Percentiles rank a stretch among this genome's conserved stretches.
Conservation (phyloP, 2,888 invertebrate genomes). For the Tachina lurida region DNA sequence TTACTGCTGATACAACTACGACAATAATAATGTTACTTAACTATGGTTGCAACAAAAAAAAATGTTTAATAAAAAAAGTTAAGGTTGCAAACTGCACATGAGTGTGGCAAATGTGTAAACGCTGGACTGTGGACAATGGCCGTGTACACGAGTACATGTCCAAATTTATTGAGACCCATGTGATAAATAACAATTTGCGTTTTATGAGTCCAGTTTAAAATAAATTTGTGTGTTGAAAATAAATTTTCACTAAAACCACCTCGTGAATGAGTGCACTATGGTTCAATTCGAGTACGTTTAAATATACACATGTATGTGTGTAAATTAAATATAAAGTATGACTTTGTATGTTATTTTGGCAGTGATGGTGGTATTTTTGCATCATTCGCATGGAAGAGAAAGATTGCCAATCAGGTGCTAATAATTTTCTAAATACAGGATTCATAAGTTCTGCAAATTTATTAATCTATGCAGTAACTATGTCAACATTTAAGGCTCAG, state of each 20-base stretch:
- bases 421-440: not conserved
- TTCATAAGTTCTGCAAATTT: no score
- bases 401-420: not conserved
- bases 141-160: conserved; percentile 41
- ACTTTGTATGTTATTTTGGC: conserved; percentile 32
- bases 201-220: conserved; percentile 71
- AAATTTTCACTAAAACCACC: conserved; percentile 70
- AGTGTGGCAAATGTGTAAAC: conserved; percentile 1
- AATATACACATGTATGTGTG: not conserved
- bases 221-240: conserved; percentile 71
- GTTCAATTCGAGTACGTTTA: not conserved
- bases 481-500: no score
- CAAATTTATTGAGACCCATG: conserved; percentile 72
- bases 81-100: not conserved
- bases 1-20: conserved; percentile 37
- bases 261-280: conserved; percentile 35
- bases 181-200: conserved; percentile 75
- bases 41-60: not conserved
- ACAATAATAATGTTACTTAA: conserved; percentile 26
- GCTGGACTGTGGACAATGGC: not conserved
- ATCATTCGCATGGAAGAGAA: conserved; percentile 12
- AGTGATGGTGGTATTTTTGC: conserved; percentile 46
- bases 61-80: conserved; percentile 1
- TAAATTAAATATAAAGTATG: conserved; percentile 36
- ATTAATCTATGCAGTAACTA: no score